Conservation (phyloP, 2,797 vertebrate genomes). For the Graptemys geographica region DNA sequence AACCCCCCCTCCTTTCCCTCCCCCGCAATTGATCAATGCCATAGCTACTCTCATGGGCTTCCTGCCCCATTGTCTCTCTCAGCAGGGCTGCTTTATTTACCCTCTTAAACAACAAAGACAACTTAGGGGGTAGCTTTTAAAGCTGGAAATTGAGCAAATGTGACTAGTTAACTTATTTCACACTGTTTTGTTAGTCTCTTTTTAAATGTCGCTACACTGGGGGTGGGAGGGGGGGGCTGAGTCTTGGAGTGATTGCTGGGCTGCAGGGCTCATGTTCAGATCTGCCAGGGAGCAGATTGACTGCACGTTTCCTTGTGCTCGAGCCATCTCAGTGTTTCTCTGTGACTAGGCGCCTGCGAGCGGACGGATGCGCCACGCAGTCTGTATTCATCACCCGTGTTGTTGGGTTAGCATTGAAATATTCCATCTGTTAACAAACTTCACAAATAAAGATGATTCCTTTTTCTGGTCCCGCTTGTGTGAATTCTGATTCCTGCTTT, state of each 20-base stretch:
- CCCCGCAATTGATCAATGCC: background rate
- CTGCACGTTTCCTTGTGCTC: background rate
- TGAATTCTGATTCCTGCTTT: slow-evolving; percentile 24
- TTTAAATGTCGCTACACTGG: background rate
- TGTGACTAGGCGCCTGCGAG: background rate
- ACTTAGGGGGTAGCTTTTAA: background rate
- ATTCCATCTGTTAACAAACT: slow-evolving; percentile 62
- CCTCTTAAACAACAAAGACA: background rate
- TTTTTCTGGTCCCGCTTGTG: slow-evolving; percentile 2
- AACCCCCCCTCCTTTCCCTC: background rate
- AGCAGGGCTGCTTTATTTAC: background rate
- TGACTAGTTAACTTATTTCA: background rate
- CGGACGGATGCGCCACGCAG: background rate
- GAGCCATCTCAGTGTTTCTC: background rate
- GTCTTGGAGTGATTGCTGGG: background rate
- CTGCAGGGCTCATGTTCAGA: background rate
- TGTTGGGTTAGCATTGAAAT: slow-evolving; percentile 22
- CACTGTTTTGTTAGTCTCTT: background rate
- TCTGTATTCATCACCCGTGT: background rate
- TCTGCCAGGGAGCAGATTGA: background rate
- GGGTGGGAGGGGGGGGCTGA: background rate
- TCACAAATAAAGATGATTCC: slow-evolving; percentile 72
- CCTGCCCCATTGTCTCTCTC: background rate
- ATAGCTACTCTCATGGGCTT: fast-evolving
- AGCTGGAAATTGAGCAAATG: background rate